Evolutionary conservation across 2,113 vertebrate species (phyloP).

Genomic region (Arothron firmamentum): DNA sequence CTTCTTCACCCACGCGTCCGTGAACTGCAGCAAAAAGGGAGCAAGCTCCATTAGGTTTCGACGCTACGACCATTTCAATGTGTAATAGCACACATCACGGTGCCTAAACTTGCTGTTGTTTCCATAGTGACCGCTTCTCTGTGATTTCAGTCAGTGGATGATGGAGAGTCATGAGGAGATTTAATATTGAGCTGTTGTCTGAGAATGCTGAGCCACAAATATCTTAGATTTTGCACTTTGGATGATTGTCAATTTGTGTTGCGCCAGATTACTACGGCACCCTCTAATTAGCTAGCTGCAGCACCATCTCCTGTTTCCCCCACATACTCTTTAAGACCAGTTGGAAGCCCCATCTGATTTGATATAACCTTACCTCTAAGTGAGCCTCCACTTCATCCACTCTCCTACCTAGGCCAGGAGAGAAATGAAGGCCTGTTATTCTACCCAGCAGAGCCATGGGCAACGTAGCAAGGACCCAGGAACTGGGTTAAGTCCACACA

Average conservation of each 20-base stretch:
- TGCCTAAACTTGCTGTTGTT: conserved; percentile 59
- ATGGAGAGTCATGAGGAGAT: conserved; percentile 40
- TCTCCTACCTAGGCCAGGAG: conserved; percentile 55
- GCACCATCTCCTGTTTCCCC: conserved; percentile 23
- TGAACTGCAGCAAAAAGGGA: conserved; percentile 32
- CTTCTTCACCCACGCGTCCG: conserved; percentile 23
- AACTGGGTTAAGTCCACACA: conserved; percentile 74
- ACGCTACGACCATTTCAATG: conserved; percentile 26
- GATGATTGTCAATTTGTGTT: conserved; percentile 48
- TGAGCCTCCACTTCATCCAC: conserved; percentile 49
- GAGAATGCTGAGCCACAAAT: conserved; percentile 60
- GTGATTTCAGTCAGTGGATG: conserved; percentile 55
- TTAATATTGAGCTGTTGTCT: conserved; percentile 51
- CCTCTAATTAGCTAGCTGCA: conserved; percentile 21
- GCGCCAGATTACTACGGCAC: conserved; percentile 21
- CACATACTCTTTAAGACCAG: conserved; percentile 44
- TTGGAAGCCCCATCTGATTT: conserved; percentile 17
- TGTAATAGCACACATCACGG: conserved; percentile 47
- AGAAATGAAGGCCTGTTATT: conserved; percentile 59
- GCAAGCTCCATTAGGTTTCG: conserved; percentile 9
- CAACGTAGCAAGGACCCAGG: conserved; percentile 63
- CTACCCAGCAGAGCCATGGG: conserved; percentile 48
- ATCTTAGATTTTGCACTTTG: conserved; percentile 66
- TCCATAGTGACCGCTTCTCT: conserved; percentile 60
- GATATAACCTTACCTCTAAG: conserved; percentile 47